Conservation (phyloP, 1,140 invertebrate genomes). For the Anoplolepis gracilipes region DNA sequence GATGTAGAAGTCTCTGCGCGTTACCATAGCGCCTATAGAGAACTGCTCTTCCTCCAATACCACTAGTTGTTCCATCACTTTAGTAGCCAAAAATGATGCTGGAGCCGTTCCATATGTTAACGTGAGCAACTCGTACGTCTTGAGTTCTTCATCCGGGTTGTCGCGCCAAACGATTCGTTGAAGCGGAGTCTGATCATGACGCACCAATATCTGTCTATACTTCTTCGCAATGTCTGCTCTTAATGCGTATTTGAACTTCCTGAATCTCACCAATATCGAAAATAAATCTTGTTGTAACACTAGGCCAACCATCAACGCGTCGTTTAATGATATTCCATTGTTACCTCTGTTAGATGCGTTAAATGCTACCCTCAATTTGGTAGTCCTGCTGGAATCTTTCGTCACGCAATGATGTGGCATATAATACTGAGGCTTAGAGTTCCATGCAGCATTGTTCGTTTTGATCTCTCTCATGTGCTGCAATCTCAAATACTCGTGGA, state of each 20-base stretch:
- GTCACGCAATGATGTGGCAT: background rate
- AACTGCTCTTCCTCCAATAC: background rate
- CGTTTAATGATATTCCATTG: too few species aligned
- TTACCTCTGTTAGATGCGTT: background rate
- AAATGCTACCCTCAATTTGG: background rate
- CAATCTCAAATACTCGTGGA: background rate
- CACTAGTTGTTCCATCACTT: background rate
- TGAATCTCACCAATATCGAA: background rate
- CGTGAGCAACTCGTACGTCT: background rate
- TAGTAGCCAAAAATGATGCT: background rate
- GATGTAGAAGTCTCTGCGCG: background rate
- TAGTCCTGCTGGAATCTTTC: background rate
- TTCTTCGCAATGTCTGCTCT: background rate
- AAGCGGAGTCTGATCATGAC: background rate
- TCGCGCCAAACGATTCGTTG: background rate
- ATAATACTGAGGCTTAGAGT: background rate
- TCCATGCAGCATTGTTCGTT: background rate
- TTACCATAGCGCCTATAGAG: background rate
- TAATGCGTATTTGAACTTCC: background rate
- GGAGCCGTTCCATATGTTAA: background rate
- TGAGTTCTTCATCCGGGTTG: background rate
- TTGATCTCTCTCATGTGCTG: background rate
- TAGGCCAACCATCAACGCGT: background rate
- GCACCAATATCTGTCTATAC: background rate
- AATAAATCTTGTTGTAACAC: background rate